Conservation (phyloP, 2,113 vertebrate genomes). For the Odocoileus virginianus region DNA sequence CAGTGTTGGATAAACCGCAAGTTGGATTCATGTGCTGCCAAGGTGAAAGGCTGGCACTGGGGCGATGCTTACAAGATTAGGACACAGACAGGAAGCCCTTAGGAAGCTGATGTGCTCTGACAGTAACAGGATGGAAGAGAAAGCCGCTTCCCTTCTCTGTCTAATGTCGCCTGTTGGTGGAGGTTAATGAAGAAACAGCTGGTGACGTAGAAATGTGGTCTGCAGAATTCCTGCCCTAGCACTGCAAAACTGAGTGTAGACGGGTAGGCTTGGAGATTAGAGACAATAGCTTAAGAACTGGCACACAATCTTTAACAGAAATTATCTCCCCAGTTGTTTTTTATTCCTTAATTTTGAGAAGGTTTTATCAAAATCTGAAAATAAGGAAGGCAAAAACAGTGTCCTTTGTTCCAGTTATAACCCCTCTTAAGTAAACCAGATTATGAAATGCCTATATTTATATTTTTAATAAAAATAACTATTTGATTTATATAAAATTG, state of each 20-base stretch:
- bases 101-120: not conserved
- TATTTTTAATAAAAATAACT: not conserved
- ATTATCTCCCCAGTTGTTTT: not conserved
- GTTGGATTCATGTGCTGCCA: not conserved
- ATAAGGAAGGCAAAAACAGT: not conserved
- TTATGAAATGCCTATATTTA: not conserved
- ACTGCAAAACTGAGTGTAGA: not conserved
- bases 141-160: not conserved
- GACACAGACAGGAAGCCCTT: not conserved
- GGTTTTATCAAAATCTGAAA: constrained; percentile 1
- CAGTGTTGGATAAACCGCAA: not conserved
- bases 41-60: not conserved
- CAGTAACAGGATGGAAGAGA: not conserved
- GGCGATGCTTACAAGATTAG: not conserved
- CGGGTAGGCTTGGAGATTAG: not conserved
- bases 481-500: not conserved
- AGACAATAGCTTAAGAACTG: not conserved
- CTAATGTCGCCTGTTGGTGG: not conserved
- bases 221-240: not conserved
- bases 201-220: not conserved
- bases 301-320: not conserved
- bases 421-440: not conserved
- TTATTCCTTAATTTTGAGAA: constrained; percentile 10
- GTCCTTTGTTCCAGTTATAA: not conserved
- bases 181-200: not conserved